Conservation (phyloP, 2,797 vertebrate species). For the Crossoptilon crossoptilon region DNA sequence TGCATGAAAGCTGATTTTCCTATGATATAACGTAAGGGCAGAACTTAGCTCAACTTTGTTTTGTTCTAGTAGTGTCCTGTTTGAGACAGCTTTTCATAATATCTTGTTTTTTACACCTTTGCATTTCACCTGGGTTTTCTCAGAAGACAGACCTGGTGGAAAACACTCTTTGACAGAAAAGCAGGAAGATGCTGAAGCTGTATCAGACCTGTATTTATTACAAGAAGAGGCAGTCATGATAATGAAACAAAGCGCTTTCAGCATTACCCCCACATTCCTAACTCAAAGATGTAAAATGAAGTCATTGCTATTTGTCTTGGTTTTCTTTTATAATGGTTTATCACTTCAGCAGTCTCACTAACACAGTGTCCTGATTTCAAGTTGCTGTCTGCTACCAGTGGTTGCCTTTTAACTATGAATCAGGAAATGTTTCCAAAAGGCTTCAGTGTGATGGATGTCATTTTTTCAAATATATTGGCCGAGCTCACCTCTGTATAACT, state of each 20-base stretch:
- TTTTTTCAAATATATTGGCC: background rate
- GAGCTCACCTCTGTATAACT: background rate
- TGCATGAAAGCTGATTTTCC: background rate
- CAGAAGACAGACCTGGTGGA: background rate
- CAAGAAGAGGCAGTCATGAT: background rate
- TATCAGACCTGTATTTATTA: background rate
- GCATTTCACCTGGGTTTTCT: background rate
- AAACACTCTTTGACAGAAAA: background rate
- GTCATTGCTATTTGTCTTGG: background rate
- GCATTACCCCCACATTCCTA: background rate
- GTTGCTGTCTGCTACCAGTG: constrained; percentile 26
- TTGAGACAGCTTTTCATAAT: background rate
- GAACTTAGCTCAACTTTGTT: background rate
- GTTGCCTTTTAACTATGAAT: constrained; percentile 63
- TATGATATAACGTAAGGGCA: background rate
- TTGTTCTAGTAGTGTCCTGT: background rate
- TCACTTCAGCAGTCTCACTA: constrained; percentile 59
- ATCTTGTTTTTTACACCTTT: background rate
- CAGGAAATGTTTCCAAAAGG: constrained; percentile 49
- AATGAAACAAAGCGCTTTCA: background rate
- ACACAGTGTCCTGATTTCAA: background rate
- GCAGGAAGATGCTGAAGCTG: background rate
- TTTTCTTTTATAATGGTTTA: constrained; percentile 23
- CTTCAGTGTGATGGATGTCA: background rate
- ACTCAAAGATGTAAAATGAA: background rate